These are phyloP conservation scores for Podargus strigoides DNA, from an alignment of 2,797 vertebrate genomes.

Conservation along the genomic window DNA sequence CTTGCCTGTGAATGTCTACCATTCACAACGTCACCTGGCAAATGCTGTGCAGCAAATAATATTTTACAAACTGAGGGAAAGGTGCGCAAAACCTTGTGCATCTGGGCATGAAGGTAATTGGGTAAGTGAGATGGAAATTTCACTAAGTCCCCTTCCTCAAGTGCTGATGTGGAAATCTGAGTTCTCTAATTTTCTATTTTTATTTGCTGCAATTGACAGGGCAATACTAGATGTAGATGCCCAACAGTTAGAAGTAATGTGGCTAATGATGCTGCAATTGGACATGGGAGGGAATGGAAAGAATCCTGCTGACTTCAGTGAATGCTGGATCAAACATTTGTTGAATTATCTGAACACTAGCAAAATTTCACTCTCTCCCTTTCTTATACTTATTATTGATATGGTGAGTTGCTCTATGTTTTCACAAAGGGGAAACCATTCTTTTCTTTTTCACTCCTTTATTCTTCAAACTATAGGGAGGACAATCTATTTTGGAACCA, in stretches of 20 bases:
- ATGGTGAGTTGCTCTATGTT: neutral
- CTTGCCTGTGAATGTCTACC: neutral
- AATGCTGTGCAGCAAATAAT: neutral
- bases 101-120: neutral
- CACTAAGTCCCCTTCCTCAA: neutral
- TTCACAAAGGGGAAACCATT: neutral
- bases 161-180: conserved; percentile 3
- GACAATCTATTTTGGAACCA: neutral
- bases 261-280: conserved; percentile 41
- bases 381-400: neutral
- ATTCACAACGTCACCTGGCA: neutral
- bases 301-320: conserved; percentile 33
- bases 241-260: conserved; percentile 18
- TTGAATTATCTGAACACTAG: neutral
- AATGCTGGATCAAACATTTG: conserved; percentile 1
- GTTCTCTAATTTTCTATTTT: conserved; percentile 38
- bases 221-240: neutral
- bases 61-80: neutral
- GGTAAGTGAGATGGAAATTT: conserved; percentile 6
- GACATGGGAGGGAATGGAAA: neutral
- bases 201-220: conserved; percentile 34
- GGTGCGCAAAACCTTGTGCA: neutral
- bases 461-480: neutral
- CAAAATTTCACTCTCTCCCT: neutral
- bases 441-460: neutral